Percentiles rank a stretch among this genome's conserved stretches.
Evolutionary conservation across 2,888 invertebrate species (phyloP).

Genomic region (Dione vanillae): DNA sequence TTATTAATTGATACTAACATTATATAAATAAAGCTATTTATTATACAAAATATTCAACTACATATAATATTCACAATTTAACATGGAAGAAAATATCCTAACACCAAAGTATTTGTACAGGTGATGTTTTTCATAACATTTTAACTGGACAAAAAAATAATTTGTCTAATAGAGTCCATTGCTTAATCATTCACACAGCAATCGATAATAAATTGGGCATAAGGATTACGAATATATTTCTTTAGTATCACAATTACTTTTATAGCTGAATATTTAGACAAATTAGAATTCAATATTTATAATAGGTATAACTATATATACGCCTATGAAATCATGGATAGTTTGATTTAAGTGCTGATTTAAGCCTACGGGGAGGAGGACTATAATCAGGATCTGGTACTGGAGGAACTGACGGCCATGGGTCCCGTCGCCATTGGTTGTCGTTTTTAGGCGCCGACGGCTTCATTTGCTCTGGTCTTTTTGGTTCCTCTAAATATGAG

Average conservation of each 20-base stretch:
- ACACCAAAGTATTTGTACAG: neutral
- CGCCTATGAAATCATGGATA: conserved; percentile 45
- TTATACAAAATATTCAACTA: neutral
- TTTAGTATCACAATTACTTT: neutral
- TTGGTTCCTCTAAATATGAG: conserved; percentile 67
- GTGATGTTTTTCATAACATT: conserved; percentile 1
- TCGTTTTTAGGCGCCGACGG: conserved; percentile 48
- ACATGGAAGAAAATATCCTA: neutral
- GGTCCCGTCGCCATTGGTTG: conserved; percentile 58
- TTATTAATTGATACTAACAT: neutral
- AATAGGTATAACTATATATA: neutral
- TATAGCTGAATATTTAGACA: neutral
- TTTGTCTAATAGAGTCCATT: conserved; percentile 17
- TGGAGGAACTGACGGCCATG: conserved; percentile 56
- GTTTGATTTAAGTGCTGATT: conserved; percentile 68
- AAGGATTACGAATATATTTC: neutral
- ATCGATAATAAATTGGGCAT: neutral
- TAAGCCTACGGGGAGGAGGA: conserved; percentile 66
- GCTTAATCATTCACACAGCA: neutral
- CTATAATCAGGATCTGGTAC: conserved; percentile 73
- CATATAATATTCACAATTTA: neutral
- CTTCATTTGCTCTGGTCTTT: conserved; percentile 52
- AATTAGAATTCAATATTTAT: neutral
- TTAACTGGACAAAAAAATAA: neutral
- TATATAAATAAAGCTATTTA: neutral